phyloP scores from a whole-genome alignment of 2,888 invertebrate species.

The Tiphia femorata region DNA sequence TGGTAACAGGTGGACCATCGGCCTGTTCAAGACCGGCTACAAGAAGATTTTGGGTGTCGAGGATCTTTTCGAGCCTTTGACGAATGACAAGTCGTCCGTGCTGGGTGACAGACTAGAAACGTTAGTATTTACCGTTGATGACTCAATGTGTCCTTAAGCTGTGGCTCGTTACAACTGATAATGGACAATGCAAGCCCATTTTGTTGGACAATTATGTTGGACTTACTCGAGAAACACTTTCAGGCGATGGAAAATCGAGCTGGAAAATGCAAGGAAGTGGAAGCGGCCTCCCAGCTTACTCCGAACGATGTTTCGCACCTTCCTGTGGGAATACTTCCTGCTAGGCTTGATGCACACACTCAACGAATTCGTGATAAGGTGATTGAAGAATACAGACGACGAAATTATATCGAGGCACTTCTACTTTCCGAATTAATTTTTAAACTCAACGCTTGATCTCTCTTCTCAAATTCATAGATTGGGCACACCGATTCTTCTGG shows the following conservation, averaged over 20 bases:
- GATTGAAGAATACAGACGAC: neutral
- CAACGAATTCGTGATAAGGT: conserved; percentile 52
- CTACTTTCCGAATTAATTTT: too few relatives aligned
- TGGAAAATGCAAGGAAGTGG: conserved; percentile 57
- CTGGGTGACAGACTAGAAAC: conserved; percentile 78
- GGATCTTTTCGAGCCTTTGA: conserved; percentile 81
- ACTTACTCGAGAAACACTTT: too few relatives aligned
- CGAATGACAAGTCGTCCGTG: conserved; percentile 77
- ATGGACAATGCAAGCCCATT: too few relatives aligned
- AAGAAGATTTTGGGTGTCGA: conserved; percentile 78
- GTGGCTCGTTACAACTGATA: too few relatives aligned
- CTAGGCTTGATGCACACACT: conserved; percentile 69
- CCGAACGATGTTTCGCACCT: conserved; percentile 68
- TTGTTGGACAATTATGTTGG: too few relatives aligned
- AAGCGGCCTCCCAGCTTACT: conserved; percentile 68
- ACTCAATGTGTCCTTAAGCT: too few relatives aligned
- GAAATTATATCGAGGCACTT: neutral
- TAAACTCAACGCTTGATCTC: too few relatives aligned
- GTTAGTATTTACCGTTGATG: conserved; percentile 69
- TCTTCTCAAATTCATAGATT: conserved; percentile 68
- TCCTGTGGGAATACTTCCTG: conserved; percentile 67
- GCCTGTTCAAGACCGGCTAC: conserved; percentile 82
- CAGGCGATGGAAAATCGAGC: conserved; percentile 71
- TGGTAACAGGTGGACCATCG: conserved; percentile 82
- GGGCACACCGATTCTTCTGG: conserved; percentile 77